phyloP scores from a whole-genome alignment of 1,140 invertebrate species.

The Ooceraea biroi region DNA sequence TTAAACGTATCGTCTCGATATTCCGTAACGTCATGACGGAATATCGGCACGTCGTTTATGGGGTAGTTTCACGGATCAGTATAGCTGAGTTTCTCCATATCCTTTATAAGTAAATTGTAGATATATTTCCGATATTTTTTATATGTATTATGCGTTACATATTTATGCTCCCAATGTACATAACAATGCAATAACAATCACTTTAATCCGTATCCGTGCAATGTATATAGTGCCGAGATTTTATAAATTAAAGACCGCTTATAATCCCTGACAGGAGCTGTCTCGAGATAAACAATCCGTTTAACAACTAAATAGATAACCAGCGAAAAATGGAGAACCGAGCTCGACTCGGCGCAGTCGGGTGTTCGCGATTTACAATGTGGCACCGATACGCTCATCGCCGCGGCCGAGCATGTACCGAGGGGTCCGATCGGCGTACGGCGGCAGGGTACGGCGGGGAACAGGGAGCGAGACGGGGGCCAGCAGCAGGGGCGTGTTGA shows the following conservation, averaged over 20 bases:
- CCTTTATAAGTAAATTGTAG: too few species aligned
- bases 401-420: not conserved
- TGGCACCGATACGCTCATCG: conserved; percentile 45
- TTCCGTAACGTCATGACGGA: not conserved
- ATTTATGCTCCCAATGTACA: too few species aligned
- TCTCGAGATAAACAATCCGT: conserved; percentile 26
- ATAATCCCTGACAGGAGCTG: not conserved
- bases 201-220: too few species aligned
- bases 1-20: conserved; percentile 16
- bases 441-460: not conserved
- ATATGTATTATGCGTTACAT: too few species aligned
- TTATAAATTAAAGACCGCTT: conserved; percentile 1
- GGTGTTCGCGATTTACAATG: conserved; percentile 51
- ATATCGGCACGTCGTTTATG: too few species aligned
- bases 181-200: too few species aligned
- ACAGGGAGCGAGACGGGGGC: conserved; percentile 32
- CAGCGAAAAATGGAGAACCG: conserved; percentile 20
- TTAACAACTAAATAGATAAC: conserved; percentile 32
- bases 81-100: too few species aligned
- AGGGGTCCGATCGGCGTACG: not conserved
- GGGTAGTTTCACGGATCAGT: too few species aligned
- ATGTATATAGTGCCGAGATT: not conserved
- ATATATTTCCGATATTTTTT: too few species aligned
- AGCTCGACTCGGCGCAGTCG: conserved; percentile 3
- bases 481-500: conserved; percentile 78